Evolutionary conservation across 2,113 vertebrate species (phyloP), one percentile per base, ranked within the genome.

Genomic region (Piprites chloris): DNA sequence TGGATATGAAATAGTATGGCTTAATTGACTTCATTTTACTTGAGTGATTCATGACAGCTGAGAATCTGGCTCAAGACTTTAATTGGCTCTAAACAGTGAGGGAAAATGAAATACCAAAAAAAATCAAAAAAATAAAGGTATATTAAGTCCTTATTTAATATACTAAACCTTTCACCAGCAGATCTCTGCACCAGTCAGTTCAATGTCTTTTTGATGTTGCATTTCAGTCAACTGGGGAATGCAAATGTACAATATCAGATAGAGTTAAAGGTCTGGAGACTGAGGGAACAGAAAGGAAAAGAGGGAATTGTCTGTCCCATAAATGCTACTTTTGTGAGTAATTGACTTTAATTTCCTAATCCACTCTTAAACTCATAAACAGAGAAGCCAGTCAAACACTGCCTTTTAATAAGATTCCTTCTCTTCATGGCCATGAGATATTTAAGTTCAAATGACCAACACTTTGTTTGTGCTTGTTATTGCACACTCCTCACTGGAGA

Each of bases 21-120:
- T 81, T 90, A 61, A 92, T 56, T 84, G 75, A 96, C 92, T 97
- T 93, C n/a, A 78, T 78, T 85, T 93, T 87, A 80, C 28, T 92
- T 93, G 79, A 67, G 65, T 56, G 87, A 85, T 81, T 95, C 33
- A 27, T 87, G 66, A 50, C 80, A 87, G 28, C 24, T 87, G 59
- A 89, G 69, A 95, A 95, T 58, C 46, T n/a, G 6, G 49, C 46
- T 94, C 39, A 42, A 32, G 52, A 41, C 16, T 95, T 80, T 91
- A 95, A 91, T 75, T 96, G 77, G 46, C 46, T 93, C 52, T 91
- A 71, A 92, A 91, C 30, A 75, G 33, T 1, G 12, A 95, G 52
- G 24, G 46, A 75, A 94, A 89, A 87, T 42, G 23, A 87, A 94
- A 91, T 62, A 26, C 5, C 24, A 68, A 90, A 95, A 85, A 63